Evolutionary conservation across 2,113 vertebrate genomes (phyloP).

Genomic region (Marcusenius ussheri): DNA sequence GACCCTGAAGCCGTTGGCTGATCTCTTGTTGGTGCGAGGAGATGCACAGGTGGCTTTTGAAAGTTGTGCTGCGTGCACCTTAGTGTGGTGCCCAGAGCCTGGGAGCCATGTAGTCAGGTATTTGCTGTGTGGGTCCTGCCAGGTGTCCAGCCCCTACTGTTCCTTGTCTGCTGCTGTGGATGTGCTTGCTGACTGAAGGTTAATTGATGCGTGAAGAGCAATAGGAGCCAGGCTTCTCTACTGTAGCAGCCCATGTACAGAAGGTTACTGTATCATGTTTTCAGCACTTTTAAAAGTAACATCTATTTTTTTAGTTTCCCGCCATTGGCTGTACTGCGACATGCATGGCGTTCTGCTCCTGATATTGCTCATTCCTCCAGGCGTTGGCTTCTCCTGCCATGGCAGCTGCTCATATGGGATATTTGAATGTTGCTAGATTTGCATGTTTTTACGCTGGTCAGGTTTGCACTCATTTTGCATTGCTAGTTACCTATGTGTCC

Average conservation of each 20-base stretch:
- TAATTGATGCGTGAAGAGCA: background rate
- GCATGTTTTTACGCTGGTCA: background rate
- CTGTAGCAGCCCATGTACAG: background rate
- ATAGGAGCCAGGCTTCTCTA: background rate
- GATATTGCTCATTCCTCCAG: background rate
- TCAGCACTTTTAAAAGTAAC: background rate
- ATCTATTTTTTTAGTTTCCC: background rate
- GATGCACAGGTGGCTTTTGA: background rate
- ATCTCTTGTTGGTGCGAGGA: background rate
- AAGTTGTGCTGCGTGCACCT: background rate
- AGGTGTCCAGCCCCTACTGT: background rate
- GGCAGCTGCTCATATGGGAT: background rate
- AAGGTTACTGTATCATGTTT: background rate
- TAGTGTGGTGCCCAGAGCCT: background rate
- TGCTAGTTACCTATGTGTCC: background rate
- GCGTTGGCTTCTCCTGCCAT: background rate
- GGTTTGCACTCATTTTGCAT: background rate
- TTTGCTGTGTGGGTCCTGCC: background rate
- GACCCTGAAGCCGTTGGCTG: background rate
- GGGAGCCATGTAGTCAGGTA: background rate
- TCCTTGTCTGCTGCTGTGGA: background rate
- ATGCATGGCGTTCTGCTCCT: background rate
- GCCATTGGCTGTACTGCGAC: background rate
- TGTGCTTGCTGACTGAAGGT: background rate
- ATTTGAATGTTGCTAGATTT: constrained; percentile 7